These are phyloP conservation scores for Eupithecia subumbrata DNA, from an alignment of 2,888 invertebrate genomes.

Conservation along the genomic window DNA sequence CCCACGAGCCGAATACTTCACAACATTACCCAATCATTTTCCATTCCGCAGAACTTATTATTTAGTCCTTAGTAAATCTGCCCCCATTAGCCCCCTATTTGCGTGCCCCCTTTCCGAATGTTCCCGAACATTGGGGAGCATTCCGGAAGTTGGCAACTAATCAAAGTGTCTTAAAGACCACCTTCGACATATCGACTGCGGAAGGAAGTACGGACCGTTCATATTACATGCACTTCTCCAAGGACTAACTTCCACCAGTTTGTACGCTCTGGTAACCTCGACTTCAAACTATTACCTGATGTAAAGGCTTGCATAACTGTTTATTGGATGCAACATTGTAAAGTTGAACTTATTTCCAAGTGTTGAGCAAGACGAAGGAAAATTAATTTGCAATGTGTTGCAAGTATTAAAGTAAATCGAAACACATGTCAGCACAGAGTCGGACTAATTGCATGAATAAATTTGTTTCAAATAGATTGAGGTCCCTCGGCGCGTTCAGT, in stretches of 20 bases:
- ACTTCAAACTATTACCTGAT: background rate
- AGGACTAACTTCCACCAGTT: conserved; percentile 14
- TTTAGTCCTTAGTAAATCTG: conserved; percentile 19
- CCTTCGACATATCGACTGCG: conserved; percentile 69
- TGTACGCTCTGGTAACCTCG: background rate
- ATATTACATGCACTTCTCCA: conserved; percentile 38
- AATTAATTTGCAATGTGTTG: background rate
- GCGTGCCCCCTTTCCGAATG: conserved; percentile 34
- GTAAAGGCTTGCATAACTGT: background rate
- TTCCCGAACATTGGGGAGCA: conserved; percentile 29
- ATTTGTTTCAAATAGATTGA: too few species aligned
- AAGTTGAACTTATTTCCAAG: background rate
- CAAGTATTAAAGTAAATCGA: background rate
- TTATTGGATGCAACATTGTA: background rate
- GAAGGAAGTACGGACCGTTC: conserved; percentile 43
- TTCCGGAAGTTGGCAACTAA: conserved; percentile 69
- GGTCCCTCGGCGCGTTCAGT: too few species aligned
- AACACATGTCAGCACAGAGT: too few species aligned
- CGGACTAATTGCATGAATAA: too few species aligned
- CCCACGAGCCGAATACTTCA: conserved; percentile 7
- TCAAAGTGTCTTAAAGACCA: conserved; percentile 75
- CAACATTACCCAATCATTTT: conserved; percentile 26
- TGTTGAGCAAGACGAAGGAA: background rate
- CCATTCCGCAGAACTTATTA: conserved; percentile 28
- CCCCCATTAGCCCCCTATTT: conserved; percentile 17